phyloP scores from a whole-genome alignment of 2,797 vertebrate species.

The Melanotaenia parkinsoni region DNA sequence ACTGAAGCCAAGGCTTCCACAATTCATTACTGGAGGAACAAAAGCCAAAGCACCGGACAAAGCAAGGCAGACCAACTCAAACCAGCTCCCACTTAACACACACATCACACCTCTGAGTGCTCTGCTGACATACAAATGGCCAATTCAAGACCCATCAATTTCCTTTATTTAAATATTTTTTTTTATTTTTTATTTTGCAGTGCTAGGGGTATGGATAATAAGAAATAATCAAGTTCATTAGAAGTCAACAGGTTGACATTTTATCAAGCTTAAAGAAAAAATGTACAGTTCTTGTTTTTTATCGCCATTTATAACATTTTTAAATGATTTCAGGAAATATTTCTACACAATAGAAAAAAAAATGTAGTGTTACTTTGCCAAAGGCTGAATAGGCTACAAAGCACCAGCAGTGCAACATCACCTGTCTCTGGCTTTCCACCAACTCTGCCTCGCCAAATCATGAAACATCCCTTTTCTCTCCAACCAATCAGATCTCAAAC shows the following conservation, averaged over 20 bases:
- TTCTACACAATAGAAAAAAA: neutral
- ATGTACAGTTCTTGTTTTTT: conserved; percentile 14
- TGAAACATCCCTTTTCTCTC: conserved; percentile 66
- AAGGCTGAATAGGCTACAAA: conserved; percentile 46
- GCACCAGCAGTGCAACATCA: conserved; percentile 67
- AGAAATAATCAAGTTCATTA: conserved; percentile 35
- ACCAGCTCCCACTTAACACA: conserved; percentile 80
- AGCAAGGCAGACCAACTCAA: conserved; percentile 78
- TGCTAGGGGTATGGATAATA: conserved; percentile 29
- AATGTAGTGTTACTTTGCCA: conserved; percentile 31
- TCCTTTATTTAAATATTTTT: conserved; percentile 14
- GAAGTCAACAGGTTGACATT: conserved; percentile 62
- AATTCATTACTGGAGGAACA: conserved; percentile 82
- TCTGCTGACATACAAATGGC: conserved; percentile 75
- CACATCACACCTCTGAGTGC: conserved; percentile 79
- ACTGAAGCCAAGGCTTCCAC: conserved; percentile 81
- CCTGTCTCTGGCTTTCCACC: conserved; percentile 72
- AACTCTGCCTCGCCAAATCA: conserved; percentile 71
- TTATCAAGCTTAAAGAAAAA: conserved; percentile 47
- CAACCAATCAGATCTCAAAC: conserved; percentile 73
- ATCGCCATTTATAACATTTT: neutral
- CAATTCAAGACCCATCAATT: conserved; percentile 65
- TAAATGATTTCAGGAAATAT: neutral
- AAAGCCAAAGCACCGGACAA: conserved; percentile 80
- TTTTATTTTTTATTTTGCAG: conserved; percentile 45